A percentile compares a stretch with the other conserved stretches of the same genome.
phyloP scores from a whole-genome alignment of 2,113 vertebrate species.

The Xiphorhynchus elegans region DNA sequence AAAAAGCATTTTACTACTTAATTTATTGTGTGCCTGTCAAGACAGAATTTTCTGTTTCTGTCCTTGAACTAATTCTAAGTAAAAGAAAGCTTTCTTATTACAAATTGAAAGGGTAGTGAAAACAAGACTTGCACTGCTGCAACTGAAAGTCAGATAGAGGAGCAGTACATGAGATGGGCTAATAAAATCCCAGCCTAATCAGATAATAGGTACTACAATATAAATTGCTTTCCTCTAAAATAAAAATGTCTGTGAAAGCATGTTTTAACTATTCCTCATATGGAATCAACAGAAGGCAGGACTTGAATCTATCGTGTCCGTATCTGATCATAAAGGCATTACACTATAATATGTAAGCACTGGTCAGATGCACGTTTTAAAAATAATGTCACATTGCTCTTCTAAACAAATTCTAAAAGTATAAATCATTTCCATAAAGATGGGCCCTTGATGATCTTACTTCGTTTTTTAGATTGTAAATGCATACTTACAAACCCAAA shows the following conservation, averaged over 20 bases:
- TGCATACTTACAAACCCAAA: slow-evolving; percentile 38
- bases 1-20: neutral
- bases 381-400: slow-evolving; percentile 28
- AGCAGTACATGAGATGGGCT: neutral
- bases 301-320: neutral
- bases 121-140: neutral
- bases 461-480: slow-evolving; percentile 52
- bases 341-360: neutral
- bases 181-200: slow-evolving; percentile 51
- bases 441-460: slow-evolving; percentile 34
- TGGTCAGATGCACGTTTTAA: slow-evolving; percentile 34
- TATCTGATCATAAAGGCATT: neutral
- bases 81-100: slow-evolving; percentile 12
- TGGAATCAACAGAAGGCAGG: neutral
- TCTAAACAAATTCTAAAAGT: slow-evolving; percentile 16
- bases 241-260: neutral
- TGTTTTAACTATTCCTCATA: neutral
- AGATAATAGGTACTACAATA: neutral
- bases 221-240: slow-evolving; percentile 34
- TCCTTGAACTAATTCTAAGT: neutral
- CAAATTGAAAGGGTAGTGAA: neutral
- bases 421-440: slow-evolving; percentile 42
- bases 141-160: neutral
- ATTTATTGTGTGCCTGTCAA: neutral
- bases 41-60: slow-evolving; percentile 6